Evolutionary conservation across 2,113 vertebrate genomes (phyloP).

Genomic region (Aspidoscelis tigris): DNA sequence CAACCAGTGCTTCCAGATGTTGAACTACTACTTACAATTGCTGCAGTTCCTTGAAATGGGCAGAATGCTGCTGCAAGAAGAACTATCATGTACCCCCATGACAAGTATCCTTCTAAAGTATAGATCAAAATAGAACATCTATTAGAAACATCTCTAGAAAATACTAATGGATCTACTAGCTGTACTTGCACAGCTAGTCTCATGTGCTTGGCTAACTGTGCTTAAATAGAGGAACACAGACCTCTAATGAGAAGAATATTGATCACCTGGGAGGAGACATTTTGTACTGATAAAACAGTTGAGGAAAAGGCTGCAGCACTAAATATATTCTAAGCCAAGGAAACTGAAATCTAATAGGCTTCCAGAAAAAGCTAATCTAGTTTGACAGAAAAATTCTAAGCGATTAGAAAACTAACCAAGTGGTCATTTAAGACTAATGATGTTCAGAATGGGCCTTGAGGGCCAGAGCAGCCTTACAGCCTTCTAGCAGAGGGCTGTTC

Average conservation of each 20-base stretch:
- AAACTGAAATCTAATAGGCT: slow-evolving; percentile 39
- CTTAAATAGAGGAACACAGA: slow-evolving; percentile 31
- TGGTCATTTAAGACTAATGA: slow-evolving; percentile 43
- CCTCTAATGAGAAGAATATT: slow-evolving; percentile 33
- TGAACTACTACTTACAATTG: too few species aligned
- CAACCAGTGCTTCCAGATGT: too few species aligned
- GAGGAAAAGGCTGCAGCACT: slow-evolving; percentile 47
- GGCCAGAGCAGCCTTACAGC: slow-evolving; percentile 15
- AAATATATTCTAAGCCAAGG: slow-evolving; percentile 49
- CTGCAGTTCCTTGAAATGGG: too few species aligned
- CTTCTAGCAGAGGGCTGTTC: slow-evolving; percentile 1
- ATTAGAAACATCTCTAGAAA: background rate
- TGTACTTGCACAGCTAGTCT: background rate
- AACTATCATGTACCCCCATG: background rate
- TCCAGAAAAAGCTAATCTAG: slow-evolving; percentile 48
- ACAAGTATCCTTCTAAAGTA: background rate
- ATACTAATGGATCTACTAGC: background rate
- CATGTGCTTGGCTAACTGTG: background rate
- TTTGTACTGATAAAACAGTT: slow-evolving; percentile 30
- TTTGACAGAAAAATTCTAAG: slow-evolving; percentile 60
- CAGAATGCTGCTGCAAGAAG: too few species aligned
- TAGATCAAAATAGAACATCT: background rate
- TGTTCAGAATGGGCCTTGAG: slow-evolving; percentile 5
- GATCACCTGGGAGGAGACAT: slow-evolving; percentile 31
- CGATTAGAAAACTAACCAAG: slow-evolving; percentile 52